Evolutionary conservation across 1,140 invertebrate genomes (phyloP).

Genomic region (Amphibalanus amphitrite): DNA sequence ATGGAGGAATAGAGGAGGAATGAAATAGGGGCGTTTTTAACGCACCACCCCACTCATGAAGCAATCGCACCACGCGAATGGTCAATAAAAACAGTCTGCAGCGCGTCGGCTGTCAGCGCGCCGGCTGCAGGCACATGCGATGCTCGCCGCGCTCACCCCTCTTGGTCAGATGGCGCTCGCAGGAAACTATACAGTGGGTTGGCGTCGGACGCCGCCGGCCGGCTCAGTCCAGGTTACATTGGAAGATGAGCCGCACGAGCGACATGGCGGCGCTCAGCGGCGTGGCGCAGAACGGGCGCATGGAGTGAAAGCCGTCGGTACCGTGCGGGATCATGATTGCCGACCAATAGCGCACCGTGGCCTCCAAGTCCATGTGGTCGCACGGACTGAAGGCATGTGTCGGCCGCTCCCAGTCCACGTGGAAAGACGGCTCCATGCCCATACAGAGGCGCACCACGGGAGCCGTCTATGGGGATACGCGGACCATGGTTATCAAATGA

Average conservation of each 20-base stretch:
- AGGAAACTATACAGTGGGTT: too few species aligned
- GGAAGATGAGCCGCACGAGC: constrained; percentile 93
- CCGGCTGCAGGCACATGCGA: not conserved
- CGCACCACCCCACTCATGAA: not conserved
- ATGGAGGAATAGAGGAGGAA: too few species aligned
- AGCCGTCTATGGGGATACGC: constrained; percentile 39
- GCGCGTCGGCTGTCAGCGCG: not conserved
- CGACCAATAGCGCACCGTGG: constrained; percentile 92
- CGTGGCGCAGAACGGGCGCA: constrained; percentile 96
- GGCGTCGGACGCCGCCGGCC: too few species aligned
- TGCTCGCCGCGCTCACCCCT: not conserved
- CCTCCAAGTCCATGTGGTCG: constrained; percentile 95
- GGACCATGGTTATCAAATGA: too few species aligned
- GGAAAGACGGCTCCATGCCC: constrained; percentile 92
- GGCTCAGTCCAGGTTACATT: constrained; percentile 80
- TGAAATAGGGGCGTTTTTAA: too few species aligned
- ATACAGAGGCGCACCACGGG: constrained; percentile 78
- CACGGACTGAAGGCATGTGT: constrained; percentile 95
- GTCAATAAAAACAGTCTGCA: not conserved
- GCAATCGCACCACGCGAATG: not conserved
- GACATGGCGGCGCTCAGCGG: constrained; percentile 75
- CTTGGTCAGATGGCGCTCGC: not conserved
- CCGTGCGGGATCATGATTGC: constrained; percentile 92
- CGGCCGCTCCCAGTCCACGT: constrained; percentile 75
- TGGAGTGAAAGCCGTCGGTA: constrained; percentile 92